Evolutionary conservation across 1,140 invertebrate genomes (phyloP).

Genomic region (Listronotus bonariensis): DNA sequence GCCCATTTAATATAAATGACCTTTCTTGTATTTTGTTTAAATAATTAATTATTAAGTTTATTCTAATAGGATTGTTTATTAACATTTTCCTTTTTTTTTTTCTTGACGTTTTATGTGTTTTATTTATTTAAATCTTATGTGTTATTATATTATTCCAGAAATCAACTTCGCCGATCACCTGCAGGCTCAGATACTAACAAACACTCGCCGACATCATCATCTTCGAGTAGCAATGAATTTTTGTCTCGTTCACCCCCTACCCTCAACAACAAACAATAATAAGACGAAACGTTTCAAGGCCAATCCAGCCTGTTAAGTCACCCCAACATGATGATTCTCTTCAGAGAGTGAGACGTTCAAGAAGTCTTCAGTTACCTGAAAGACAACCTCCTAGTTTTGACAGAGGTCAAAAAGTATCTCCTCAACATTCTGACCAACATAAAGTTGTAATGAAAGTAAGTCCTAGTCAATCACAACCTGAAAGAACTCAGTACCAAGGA

Average conservation of each 20-base stretch:
- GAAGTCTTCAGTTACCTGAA: conserved; percentile 63
- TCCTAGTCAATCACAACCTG: not conserved
- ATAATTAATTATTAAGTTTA: too few relatives aligned
- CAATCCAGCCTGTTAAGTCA: conserved; percentile 10
- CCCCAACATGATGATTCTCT: conserved; percentile 55
- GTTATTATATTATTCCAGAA: too few relatives aligned
- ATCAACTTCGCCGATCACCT: conserved; percentile 57
- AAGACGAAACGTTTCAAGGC: conserved; percentile 48
- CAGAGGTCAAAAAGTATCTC: conserved; percentile 43
- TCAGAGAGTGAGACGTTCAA: conserved; percentile 59
- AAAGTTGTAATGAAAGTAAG: not conserved
- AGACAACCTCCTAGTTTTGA: conserved; percentile 56
- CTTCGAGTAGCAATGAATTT: conserved; percentile 57
- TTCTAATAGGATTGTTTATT: too few relatives aligned
- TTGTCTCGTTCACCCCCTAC: conserved; percentile 49
- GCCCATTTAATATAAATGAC: too few relatives aligned
- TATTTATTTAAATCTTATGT: too few relatives aligned
- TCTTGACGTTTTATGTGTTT: too few relatives aligned
- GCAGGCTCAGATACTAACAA: conserved; percentile 56
- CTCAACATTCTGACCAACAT: conserved; percentile 54
- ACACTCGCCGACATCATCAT: conserved; percentile 58
- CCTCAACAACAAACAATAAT: conserved; percentile 48
- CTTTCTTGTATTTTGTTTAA: too few relatives aligned
- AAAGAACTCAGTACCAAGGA: conserved; percentile 19
- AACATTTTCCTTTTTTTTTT: too few relatives aligned